Percentiles rank a stretch among this genome's conserved stretches.
Conservation (phyloP, 2,113 vertebrate species). For the Urocitellus parryii region DNA sequence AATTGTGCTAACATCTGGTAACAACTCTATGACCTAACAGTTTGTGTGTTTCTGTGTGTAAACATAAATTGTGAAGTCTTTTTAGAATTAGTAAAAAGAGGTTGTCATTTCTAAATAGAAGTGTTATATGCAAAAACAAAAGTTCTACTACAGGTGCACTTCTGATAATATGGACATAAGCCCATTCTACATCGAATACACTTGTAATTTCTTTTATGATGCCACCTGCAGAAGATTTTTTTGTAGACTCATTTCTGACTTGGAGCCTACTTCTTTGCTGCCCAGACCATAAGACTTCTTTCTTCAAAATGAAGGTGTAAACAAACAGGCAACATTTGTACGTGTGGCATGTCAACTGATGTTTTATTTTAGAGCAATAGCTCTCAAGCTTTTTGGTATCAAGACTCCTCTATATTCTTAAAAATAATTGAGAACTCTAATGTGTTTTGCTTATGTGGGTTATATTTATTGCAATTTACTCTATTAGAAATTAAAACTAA, state of each 20-base stretch:
- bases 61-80: slow-evolving; percentile 6
- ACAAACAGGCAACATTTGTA: neutral
- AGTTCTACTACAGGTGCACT: neutral
- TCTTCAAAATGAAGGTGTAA: neutral
- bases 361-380: slow-evolving; percentile 24
- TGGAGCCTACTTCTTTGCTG: neutral
- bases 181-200: neutral
- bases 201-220: slow-evolving; percentile 1
- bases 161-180: neutral
- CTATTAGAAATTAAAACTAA: slow-evolving; percentile 45
- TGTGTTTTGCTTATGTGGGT: neutral
- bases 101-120: neutral
- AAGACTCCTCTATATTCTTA: neutral
- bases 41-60: slow-evolving; percentile 32
- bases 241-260: neutral
- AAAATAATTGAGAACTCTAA: neutral
- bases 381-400: neutral
- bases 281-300: neutral
- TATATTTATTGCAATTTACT: slow-evolving; percentile 15
- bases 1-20: slow-evolving; percentile 3
- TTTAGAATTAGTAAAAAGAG: neutral
- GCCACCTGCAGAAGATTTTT: neutral
- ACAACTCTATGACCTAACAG: neutral
- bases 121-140: slow-evolving; percentile 1
- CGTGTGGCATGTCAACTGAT: neutral